Percentiles rank a stretch among this genome's conserved stretches.
These are phyloP conservation scores for Rhinogobius similis DNA, from an alignment of 2,113 vertebrate genomes.

Conservation along the genomic window DNA sequence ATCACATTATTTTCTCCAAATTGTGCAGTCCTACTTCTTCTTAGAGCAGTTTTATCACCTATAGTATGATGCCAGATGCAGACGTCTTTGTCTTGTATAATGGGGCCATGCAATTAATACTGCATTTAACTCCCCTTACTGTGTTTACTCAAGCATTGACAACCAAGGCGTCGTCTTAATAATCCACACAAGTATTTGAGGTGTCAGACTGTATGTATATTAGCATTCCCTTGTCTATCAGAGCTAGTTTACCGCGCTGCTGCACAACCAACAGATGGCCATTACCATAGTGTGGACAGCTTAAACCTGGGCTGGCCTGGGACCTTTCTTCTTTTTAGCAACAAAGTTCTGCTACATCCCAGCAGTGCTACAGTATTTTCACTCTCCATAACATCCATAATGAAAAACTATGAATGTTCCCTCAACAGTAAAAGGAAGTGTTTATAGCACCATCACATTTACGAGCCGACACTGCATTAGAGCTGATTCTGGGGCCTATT, in stretches of 20 bases:
- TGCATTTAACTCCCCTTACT: conserved; percentile 30
- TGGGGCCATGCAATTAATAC: neutral
- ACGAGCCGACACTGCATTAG: conserved; percentile 32
- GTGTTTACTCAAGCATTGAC: conserved; percentile 14
- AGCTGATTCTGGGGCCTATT: conserved; percentile 40
- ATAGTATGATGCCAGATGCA: neutral
- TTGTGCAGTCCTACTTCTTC: neutral
- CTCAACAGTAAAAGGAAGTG: conserved; percentile 40
- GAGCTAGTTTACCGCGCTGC: conserved; percentile 69
- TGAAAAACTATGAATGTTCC: conserved; percentile 46
- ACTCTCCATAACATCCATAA: conserved; percentile 40
- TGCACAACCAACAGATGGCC: conserved; percentile 69
- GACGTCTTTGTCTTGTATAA: neutral
- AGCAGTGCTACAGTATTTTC: conserved; percentile 34
- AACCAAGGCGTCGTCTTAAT: conserved; percentile 25
- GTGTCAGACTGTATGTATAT: conserved; percentile 17
- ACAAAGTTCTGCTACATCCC: conserved; percentile 30
- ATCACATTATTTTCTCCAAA: too few species aligned
- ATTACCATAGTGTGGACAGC: conserved; percentile 60
- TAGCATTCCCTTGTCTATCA: conserved; percentile 62
- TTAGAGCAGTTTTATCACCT: neutral
- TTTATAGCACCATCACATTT: conserved; percentile 38
- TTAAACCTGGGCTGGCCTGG: conserved; percentile 38
- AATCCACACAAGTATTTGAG: conserved; percentile 1
- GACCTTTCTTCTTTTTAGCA: conserved; percentile 39